phyloP scores from a whole-genome alignment of 1,140 invertebrate genomes.

The Camponotus pennsylvanicus region DNA sequence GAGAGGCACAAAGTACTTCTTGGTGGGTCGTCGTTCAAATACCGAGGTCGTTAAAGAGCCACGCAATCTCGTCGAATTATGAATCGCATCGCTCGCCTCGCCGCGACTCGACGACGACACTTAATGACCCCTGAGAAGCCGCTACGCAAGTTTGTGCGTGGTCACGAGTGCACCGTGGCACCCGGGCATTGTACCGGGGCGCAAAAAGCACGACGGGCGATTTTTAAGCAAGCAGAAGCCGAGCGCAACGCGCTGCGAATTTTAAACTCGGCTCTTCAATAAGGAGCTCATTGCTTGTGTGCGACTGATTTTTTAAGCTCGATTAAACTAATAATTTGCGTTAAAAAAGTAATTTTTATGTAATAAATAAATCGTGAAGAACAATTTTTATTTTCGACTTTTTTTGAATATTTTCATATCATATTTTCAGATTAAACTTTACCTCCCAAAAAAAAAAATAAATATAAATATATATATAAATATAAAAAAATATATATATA shows the following conservation, averaged over 20 bases:
- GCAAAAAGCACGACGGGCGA: constrained; percentile 16
- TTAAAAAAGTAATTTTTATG: too few species aligned
- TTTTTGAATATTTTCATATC: neutral
- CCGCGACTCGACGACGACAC: constrained; percentile 46
- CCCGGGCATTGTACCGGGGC: neutral
- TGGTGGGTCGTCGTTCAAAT: constrained; percentile 60
- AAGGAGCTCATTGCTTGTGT: neutral
- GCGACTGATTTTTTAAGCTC: neutral
- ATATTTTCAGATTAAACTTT: neutral
- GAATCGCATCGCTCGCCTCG: constrained; percentile 53
- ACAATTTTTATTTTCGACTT: neutral
- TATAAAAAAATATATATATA: neutral
- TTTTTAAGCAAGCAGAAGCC: neutral
- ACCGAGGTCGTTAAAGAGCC: constrained; percentile 65
- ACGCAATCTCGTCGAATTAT: constrained; percentile 73
- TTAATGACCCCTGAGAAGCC: constrained; percentile 52
- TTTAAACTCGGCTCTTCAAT: neutral
- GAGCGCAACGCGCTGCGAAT: neutral
- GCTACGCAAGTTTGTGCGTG: constrained; percentile 35
- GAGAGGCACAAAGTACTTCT: constrained; percentile 40
- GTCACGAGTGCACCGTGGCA: constrained; percentile 12
- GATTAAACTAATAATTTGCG: too few species aligned
- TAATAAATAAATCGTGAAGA: neutral
- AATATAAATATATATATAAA: too few species aligned
- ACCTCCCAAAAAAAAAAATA: too few species aligned